Evolutionary conservation across 2,113 vertebrate genomes (phyloP), one percentile per base, ranked within the genome.

Genomic region (Psammodynastes pulverulentus): DNA sequence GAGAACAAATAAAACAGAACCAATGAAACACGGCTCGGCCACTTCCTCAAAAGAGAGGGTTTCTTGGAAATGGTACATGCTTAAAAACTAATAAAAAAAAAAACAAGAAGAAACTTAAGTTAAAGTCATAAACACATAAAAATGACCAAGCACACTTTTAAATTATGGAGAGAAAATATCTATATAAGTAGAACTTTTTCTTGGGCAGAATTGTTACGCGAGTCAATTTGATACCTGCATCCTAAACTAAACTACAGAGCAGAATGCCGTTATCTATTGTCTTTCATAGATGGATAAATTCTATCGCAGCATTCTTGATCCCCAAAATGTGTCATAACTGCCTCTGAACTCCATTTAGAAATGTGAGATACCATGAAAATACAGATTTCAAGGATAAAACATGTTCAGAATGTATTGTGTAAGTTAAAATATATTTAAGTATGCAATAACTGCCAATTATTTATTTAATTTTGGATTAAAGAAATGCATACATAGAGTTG

Each of bases 1-100:
- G 93, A 2, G 91, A 95, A 95, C 46, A 87, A 94, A 94, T 90
- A 94, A 3, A 9, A 84, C 26, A 88, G 43, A 93, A 62, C 92
- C 87, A 93, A 39, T 95, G 53, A 90, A 94, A 94, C 91, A 94
- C 43, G 53, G 58, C 54, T 0, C 67, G 90, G 34, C 7, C 90
- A 84, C 88, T 21, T 92, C 62, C 84, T 94, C 21, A 39, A 93
- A 91, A 91, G 26, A 93, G 12, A 95, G 1, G 0, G 15, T 3
- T 39, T 91, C 72, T 84, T 56, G 53, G 34, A 90, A 86, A 43
- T 94, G 34, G 92, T 90, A 91, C 91, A 72, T 88, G 93, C 0
- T 13, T 13, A 48, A 4, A 46, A 29, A 58, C 10, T 17, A 34
- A 45, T 13, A 15, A 24, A 39, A 29, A 39, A 15, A 34, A 52